Conservation (phyloP, 1,140 invertebrate species). For the Mesaphorura yosii region DNA sequence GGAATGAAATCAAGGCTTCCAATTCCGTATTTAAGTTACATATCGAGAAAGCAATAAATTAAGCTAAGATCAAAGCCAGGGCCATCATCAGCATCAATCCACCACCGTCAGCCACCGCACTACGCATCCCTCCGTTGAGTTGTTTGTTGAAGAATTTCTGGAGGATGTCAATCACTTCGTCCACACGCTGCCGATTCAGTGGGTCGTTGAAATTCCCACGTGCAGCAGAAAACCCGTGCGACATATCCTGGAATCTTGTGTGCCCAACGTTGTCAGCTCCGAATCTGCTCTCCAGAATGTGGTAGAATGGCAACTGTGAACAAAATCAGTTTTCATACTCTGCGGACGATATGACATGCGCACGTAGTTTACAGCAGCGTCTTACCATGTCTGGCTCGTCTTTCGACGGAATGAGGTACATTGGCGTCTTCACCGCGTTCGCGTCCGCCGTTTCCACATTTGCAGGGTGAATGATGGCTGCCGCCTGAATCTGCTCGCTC, state of each 20-base stretch:
- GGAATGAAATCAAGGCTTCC: too few species aligned
- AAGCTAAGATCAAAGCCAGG: too few species aligned
- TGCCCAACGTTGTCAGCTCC: conserved; percentile 19
- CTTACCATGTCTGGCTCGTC: conserved; percentile 27
- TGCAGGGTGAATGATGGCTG: conserved; percentile 17
- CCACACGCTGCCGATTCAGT: conserved; percentile 12
- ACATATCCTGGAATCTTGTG: conserved; percentile 23
- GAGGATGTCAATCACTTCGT: conserved; percentile 18
- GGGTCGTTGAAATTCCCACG: conserved; percentile 22
- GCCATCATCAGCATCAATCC: too few species aligned
- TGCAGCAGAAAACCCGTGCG: conserved; percentile 20
- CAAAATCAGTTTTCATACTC: too few species aligned
- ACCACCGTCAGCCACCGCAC: too few species aligned
- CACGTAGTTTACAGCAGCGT: too few species aligned
- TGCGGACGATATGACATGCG: too few species aligned
- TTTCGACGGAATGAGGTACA: conserved; percentile 18
- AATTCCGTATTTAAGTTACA: too few species aligned
- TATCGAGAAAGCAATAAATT: too few species aligned
- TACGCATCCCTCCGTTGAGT: too few species aligned
- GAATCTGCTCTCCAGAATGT: conserved; percentile 11
- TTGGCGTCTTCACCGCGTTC: conserved; percentile 13
- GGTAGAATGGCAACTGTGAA: conserved; percentile 20
- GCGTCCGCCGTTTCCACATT: conserved; percentile 8
- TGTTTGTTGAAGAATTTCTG: conserved; percentile 16
- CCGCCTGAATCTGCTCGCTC: conserved; percentile 1